phyloP scores from a whole-genome alignment of 2,888 invertebrate genomes.

The Perithous albicinctus region DNA sequence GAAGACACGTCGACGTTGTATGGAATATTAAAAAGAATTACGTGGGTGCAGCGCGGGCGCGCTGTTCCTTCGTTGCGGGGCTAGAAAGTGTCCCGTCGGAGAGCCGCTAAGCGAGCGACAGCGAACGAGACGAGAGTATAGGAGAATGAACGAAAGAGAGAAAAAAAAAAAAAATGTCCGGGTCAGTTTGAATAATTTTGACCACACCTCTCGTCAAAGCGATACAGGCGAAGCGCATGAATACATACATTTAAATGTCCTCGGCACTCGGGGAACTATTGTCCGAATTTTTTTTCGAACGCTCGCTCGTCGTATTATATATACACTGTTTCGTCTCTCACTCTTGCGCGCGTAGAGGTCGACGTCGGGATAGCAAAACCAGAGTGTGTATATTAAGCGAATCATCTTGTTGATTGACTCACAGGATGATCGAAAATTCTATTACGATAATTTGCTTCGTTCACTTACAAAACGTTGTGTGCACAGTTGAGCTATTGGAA shows the following conservation, averaged over 20 bases:
- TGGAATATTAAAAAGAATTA: conserved; percentile 72
- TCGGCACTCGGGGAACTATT: conserved; percentile 80
- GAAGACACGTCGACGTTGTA: conserved; percentile 66
- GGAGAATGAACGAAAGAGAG: conserved; percentile 72
- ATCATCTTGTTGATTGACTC: conserved; percentile 23
- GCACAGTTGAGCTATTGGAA: conserved; percentile 19
- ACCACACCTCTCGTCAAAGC: conserved; percentile 85
- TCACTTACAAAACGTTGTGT: conserved; percentile 12
- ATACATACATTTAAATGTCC: conserved; percentile 85
- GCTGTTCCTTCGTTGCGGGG: conserved; percentile 54
- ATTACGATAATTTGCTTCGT: conserved; percentile 45
- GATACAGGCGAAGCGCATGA: conserved; percentile 82
- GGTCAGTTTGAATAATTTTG: conserved; percentile 85
- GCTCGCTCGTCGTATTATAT: conserved; percentile 27
- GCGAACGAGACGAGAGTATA: conserved; percentile 39
- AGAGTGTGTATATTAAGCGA: background rate
- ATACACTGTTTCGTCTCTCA: conserved; percentile 54
- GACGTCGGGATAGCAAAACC: conserved; percentile 13
- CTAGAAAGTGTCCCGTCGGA: conserved; percentile 66
- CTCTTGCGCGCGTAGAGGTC: conserved; percentile 32
- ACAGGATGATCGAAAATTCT: conserved; percentile 41
- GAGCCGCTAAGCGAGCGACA: conserved; percentile 37
- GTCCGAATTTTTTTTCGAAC: conserved; percentile 78
- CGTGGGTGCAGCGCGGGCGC: conserved; percentile 72
- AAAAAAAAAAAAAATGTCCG: conserved; percentile 81